These are phyloP conservation scores for Temnothorax ravouxi DNA, from an alignment of 2,888 invertebrate species.

Conservation along the genomic window DNA sequence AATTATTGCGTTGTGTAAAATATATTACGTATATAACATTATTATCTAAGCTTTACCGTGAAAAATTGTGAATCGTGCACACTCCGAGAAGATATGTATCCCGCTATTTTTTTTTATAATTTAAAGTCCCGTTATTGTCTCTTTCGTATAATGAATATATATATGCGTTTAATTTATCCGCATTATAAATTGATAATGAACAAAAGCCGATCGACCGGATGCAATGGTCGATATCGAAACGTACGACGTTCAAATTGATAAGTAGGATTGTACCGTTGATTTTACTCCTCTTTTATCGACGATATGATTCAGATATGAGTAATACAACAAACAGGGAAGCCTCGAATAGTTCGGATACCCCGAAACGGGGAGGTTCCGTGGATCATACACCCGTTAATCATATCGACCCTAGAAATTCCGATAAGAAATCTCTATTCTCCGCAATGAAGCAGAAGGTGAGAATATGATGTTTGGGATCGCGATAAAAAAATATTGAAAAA, in stretches of 20 bases:
- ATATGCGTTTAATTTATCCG: neutral
- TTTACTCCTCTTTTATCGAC: slow-evolving; percentile 6
- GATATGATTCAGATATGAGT: slow-evolving; percentile 51
- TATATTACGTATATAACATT: neutral
- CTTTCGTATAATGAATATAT: neutral
- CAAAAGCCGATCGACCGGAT: slow-evolving; percentile 13
- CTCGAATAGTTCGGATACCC: slow-evolving; percentile 17
- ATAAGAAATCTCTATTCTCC: slow-evolving; percentile 34
- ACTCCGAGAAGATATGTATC: neutral
- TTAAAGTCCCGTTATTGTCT: neutral
- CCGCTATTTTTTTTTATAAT: neutral
- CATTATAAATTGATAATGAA: slow-evolving; percentile 2
- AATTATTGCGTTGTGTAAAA: neutral
- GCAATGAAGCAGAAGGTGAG: slow-evolving; percentile 44
- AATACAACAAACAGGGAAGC: slow-evolving; percentile 18
- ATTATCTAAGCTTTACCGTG: neutral
- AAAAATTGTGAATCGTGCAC: neutral
- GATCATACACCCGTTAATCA: neutral
- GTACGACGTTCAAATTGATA: slow-evolving; percentile 49
- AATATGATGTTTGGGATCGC: neutral
- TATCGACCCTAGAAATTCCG: neutral
- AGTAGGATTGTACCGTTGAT: slow-evolving; percentile 8
- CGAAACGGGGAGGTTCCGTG: neutral
- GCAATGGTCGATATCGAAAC: slow-evolving; percentile 27
- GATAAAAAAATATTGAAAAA: neutral